A percentile compares a stretch with the other conserved stretches of the same genome.
Evolutionary conservation across 2,888 invertebrate genomes (phyloP).

Genomic region (Temnothorax rugatulus): DNA sequence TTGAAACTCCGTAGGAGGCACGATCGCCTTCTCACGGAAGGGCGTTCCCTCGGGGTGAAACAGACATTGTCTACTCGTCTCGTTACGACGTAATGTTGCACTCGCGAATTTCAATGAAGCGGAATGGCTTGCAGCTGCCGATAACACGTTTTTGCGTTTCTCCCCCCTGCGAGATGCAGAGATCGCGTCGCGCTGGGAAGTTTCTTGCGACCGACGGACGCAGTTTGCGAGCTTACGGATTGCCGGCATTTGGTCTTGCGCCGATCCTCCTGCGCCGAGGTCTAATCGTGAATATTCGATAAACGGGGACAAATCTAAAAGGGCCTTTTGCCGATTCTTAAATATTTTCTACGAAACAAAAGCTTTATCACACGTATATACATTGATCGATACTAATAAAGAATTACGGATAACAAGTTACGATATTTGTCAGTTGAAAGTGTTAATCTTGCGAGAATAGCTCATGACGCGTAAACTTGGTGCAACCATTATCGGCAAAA

Average conservation of each 20-base stretch:
- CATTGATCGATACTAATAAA: neutral
- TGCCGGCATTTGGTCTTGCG: conserved; percentile 26
- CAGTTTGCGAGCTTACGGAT: conserved; percentile 48
- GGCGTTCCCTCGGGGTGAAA: conserved; percentile 48
- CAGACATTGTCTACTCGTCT: conserved; percentile 51
- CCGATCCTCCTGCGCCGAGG: neutral
- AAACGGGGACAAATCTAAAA: neutral
- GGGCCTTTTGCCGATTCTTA: neutral
- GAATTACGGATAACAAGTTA: neutral
- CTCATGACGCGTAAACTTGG: neutral
- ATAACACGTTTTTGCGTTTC: conserved; percentile 50
- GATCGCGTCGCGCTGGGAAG: conserved; percentile 29
- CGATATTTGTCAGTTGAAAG: neutral
- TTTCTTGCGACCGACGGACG: conserved; percentile 46
- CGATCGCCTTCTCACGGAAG: conserved; percentile 43
- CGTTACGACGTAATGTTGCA: conserved; percentile 56
- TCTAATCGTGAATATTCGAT: neutral
- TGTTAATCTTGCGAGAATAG: neutral
- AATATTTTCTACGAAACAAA: too few relatives aligned
- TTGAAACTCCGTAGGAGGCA: conserved; percentile 18
- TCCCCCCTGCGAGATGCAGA: conserved; percentile 17
- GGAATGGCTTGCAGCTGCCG: conserved; percentile 51
- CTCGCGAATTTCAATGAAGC: conserved; percentile 66
- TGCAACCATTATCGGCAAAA: neutral
- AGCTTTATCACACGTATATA: neutral